Evolutionary conservation across 2,888 invertebrate species (phyloP).

Genomic region (Phortica magna): DNA sequence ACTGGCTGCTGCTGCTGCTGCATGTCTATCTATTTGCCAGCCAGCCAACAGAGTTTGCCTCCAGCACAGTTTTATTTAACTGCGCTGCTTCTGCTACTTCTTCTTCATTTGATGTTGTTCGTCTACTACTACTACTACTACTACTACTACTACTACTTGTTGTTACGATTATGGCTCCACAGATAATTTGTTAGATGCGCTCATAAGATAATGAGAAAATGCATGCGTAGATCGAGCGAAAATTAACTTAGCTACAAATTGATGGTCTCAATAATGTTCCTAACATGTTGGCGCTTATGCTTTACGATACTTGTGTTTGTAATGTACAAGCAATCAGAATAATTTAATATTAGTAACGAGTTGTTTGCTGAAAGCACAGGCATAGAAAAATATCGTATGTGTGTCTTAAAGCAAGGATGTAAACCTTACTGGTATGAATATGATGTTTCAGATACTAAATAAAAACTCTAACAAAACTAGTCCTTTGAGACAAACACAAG

Average conservation of each 20-base stretch:
- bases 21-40: not conserved
- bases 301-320: not conserved
- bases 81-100: not conserved
- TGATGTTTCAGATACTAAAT: too few species aligned
- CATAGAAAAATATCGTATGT: too few species aligned
- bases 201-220: constrained; percentile 46
- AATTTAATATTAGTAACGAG: too few species aligned
- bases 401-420: too few species aligned
- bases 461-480: too few species aligned
- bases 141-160: not conserved
- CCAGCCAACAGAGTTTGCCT: not conserved
- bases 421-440: too few species aligned
- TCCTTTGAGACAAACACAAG: too few species aligned
- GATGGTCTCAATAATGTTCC: constrained; percentile 41
- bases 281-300: not conserved
- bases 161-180: constrained; percentile 46
- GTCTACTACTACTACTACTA: not conserved
- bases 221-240: constrained; percentile 46
- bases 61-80: not conserved
- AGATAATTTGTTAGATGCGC: constrained; percentile 54
- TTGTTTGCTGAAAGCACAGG: too few species aligned
- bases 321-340: too few species aligned
- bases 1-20: too few species aligned
- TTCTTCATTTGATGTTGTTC: not conserved
- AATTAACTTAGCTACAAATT: constrained; percentile 60